Percentiles rank a stretch among this genome's conserved stretches.
phyloP scores from a whole-genome alignment of 2,113 vertebrate genomes.

The Daboia siamensis region DNA sequence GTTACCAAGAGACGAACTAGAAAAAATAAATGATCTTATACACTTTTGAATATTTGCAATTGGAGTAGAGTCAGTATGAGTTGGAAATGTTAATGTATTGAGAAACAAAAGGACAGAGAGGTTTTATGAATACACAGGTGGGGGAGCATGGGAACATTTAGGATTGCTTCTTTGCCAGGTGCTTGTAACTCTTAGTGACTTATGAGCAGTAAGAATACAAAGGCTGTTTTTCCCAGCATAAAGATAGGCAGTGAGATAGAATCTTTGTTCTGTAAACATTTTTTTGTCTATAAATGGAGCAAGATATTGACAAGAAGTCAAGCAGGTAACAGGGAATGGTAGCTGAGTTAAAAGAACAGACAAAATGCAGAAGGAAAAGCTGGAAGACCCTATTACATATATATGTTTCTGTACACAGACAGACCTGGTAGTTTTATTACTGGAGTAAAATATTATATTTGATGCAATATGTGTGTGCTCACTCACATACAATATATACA shows the following conservation, averaged over 20 bases:
- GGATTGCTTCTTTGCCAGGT: not conserved
- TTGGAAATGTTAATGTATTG: slow-evolving; percentile 27
- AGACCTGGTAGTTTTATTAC: not conserved
- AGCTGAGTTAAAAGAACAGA: not conserved
- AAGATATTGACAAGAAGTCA: not conserved
- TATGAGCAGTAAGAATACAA: not conserved
- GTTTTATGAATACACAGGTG: accelerated
- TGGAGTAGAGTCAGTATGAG: slow-evolving; percentile 28
- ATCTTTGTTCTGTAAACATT: not conserved
- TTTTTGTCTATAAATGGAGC: not conserved
- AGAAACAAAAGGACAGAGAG: not conserved
- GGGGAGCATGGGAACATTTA: not conserved
- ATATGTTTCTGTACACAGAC: not conserved
- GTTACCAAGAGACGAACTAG: slow-evolving; percentile 9
- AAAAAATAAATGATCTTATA: slow-evolving; percentile 52
- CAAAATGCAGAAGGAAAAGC: not conserved
- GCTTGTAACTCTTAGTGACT: not conserved
- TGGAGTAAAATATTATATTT: not conserved
- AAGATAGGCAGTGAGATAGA: not conserved
- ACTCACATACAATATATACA: not conserved
- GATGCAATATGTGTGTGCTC: not conserved
- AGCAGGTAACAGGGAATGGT: not conserved
- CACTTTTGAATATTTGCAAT: slow-evolving; percentile 39
- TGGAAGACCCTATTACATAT: not conserved
- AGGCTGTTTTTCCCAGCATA: not conserved